Evolutionary conservation across 2,888 invertebrate species (phyloP).

Genomic region (Pandemis heparana): DNA sequence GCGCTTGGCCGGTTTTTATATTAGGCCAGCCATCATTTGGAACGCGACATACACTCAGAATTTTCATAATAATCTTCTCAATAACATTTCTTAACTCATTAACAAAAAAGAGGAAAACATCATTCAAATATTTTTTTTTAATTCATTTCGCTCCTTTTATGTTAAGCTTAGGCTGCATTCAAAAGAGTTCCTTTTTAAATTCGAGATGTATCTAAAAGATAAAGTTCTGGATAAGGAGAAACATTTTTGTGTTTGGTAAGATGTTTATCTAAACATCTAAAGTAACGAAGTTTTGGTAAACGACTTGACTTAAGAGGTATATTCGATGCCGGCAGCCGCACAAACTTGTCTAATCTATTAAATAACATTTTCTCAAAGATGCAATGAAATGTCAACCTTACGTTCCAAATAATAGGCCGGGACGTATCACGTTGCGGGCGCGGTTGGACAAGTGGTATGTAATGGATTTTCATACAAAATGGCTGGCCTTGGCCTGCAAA

Average conservation of each 20-base stretch:
- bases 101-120: neutral
- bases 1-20: no score
- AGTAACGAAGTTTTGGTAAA: conserved; percentile 18
- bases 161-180: neutral
- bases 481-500: no score
- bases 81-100: neutral
- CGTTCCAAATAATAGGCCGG: no score
- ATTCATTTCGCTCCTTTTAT: neutral
- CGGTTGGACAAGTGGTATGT: no score
- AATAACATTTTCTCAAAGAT: neutral
- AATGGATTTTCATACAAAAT: no score
- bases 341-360: neutral
- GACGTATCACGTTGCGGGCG: no score
- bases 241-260: neutral
- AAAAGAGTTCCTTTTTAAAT: neutral
- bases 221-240: conserved; percentile 8
- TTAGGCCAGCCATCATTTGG: no score
- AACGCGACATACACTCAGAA: no score
- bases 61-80: neutral
- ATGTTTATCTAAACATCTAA: conserved; percentile 8
- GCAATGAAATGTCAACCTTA: no score
- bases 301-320: neutral
- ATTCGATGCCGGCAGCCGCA: neutral
- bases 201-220: neutral
- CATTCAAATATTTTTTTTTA: neutral